Conservation (phyloP, 2,113 vertebrate genomes). For the Eurystomus gularis region DNA sequence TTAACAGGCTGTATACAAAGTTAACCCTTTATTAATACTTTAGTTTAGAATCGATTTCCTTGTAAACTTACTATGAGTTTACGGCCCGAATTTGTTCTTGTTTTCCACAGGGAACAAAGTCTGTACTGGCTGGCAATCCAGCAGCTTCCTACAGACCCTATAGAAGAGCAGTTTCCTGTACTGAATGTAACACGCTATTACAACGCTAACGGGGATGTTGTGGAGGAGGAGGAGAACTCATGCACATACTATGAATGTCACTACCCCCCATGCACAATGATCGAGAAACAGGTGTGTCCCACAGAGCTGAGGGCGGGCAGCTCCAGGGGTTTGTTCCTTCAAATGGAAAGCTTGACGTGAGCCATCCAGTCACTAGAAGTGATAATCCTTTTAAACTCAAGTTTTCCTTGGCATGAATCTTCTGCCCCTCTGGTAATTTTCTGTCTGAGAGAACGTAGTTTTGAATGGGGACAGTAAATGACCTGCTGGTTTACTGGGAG, state of each 20-base stretch:
- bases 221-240: conserved; percentile 96
- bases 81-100: background rate
- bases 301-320: background rate
- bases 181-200: conserved; percentile 95
- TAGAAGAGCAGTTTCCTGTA: conserved; percentile 96
- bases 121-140: conserved; percentile 98
- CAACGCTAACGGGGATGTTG: conserved; percentile 96
- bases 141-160: conserved; percentile 95
- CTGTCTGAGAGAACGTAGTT: background rate
- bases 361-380: background rate
- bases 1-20: background rate
- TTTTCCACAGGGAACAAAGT: conserved; percentile 89
- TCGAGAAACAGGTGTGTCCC: conserved; percentile 91
- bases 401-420: background rate
- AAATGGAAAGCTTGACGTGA: accelerated
- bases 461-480: background rate
- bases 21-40: background rate
- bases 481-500: background rate
- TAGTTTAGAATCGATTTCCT: background rate
- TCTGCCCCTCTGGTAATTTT: background rate
- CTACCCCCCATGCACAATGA: conserved; percentile 96
- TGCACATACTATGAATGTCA: conserved; percentile 99
- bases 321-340: background rate
- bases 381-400: accelerated
- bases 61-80: background rate